Conservation (phyloP, 1,140 invertebrate genomes). For the Galleria mellonella region DNA sequence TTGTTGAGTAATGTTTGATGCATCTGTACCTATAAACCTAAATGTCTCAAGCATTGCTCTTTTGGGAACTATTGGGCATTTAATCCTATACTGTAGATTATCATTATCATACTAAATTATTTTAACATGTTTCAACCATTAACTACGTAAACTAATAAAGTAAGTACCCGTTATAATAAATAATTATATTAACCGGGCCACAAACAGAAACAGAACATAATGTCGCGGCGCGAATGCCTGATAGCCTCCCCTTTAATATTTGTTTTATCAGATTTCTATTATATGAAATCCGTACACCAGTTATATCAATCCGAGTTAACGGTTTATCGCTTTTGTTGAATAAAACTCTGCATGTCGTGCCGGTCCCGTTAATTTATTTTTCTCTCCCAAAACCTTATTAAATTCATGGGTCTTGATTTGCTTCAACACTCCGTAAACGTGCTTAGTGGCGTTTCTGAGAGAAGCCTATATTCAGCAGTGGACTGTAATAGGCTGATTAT, state of each 20-base stretch:
- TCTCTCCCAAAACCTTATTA: too few relatives aligned
- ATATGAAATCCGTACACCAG: conserved; percentile 50
- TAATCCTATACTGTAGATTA: conserved; percentile 71
- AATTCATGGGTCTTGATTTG: too few relatives aligned
- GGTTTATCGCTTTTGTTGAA: conserved; percentile 57
- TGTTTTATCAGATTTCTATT: conserved; percentile 35
- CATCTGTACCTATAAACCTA: conserved; percentile 13
- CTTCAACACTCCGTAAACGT: too few relatives aligned
- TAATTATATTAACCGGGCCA: conserved; percentile 73
- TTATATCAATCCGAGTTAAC: conserved; percentile 62
- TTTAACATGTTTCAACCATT: conserved; percentile 72
- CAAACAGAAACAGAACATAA: conserved; percentile 27
- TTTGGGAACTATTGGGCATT: conserved; percentile 75
- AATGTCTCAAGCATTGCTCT: conserved; percentile 47
- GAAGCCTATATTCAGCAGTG: too few relatives aligned
- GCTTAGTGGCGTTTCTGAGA: too few relatives aligned
- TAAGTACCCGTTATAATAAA: conserved; percentile 53
- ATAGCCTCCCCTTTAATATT: conserved; percentile 55
- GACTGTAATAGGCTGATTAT: too few relatives aligned
- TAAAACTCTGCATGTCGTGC: conserved; percentile 53
- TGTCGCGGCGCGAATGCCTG: conserved; percentile 71
- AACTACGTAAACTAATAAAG: conserved; percentile 68
- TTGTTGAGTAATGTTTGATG: conserved; percentile 52
- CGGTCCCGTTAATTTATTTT: conserved; percentile 15
- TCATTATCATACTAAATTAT: conserved; percentile 74